A percentile compares a stretch with the other conserved stretches of the same genome.
Evolutionary conservation across 2,888 invertebrate genomes (phyloP).

Genomic region (Sarcophaga rosellei): DNA sequence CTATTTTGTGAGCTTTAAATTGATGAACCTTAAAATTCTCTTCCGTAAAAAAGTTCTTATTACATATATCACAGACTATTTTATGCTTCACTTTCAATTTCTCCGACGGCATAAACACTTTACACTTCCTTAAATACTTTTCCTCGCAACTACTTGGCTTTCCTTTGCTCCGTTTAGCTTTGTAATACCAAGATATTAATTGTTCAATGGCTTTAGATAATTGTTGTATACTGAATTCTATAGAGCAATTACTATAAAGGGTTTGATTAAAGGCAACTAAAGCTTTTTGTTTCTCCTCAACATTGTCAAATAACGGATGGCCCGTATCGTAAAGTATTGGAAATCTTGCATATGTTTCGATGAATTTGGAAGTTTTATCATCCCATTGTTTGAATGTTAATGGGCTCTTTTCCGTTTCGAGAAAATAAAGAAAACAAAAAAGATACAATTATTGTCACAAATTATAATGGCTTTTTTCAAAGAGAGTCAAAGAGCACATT

Average conservation of each 20-base stretch:
- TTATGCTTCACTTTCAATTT: conserved; percentile 68
- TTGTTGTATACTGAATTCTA: conserved; percentile 73
- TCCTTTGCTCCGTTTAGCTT: conserved; percentile 63
- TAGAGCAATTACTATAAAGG: conserved; percentile 62
- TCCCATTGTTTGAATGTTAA: conserved; percentile 62
- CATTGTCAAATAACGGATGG: conserved; percentile 71
- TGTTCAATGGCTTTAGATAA: conserved; percentile 73
- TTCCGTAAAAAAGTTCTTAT: conserved; percentile 71
- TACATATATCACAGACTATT: conserved; percentile 73
- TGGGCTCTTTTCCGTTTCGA: conserved; percentile 63
- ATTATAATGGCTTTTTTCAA: conserved; percentile 29
- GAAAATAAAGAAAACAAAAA: conserved; percentile 63
- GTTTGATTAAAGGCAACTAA: conserved; percentile 72
- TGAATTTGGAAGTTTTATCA: conserved; percentile 72
- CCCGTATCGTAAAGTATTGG: conserved; percentile 73
- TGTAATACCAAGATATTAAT: conserved; percentile 75
- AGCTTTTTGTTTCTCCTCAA: conserved; percentile 71
- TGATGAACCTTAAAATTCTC: conserved; percentile 73
- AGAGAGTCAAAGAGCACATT: conserved; percentile 44
- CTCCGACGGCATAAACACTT: conserved; percentile 72
- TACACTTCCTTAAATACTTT: conserved; percentile 71
- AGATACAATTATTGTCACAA: conserved; percentile 57
- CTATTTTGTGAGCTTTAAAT: conserved; percentile 74
- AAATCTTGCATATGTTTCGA: conserved; percentile 73
- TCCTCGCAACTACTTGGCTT: conserved; percentile 70